Percentiles rank a stretch among this genome's conserved stretches.
Conservation (phyloP, 2,888 invertebrate genomes). For the Brassicogethes aeneus region DNA sequence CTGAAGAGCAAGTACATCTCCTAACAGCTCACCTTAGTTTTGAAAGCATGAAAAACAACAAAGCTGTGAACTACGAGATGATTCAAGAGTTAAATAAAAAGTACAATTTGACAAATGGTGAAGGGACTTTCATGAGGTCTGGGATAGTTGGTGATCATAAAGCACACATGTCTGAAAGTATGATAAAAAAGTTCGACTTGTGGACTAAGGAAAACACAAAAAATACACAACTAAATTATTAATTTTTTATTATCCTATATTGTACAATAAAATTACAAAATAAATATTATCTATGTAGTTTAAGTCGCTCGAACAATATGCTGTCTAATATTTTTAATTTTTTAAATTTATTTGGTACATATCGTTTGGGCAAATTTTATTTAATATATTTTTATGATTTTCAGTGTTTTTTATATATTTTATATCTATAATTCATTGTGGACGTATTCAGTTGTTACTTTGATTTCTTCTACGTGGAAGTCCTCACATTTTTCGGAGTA, state of each 20-base stretch:
- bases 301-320: slow-evolving; percentile 8
- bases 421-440: slow-evolving; percentile 65
- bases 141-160: slow-evolving; percentile 40
- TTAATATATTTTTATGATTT: background rate
- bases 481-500: slow-evolving; percentile 66
- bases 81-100: slow-evolving; percentile 33
- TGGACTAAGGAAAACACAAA: slow-evolving; percentile 57
- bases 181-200: slow-evolving; percentile 61
- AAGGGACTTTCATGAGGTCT: slow-evolving; percentile 42
- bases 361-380: slow-evolving; percentile 1
- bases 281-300: slow-evolving; percentile 5
- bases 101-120: slow-evolving; percentile 30
- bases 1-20: slow-evolving; percentile 19
- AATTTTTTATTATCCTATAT: slow-evolving; percentile 7
- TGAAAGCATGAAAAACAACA: slow-evolving; percentile 48
- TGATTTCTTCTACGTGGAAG: slow-evolving; percentile 74
- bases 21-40: slow-evolving; percentile 29
- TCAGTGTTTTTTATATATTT: too few species aligned
- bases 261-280: slow-evolving; percentile 8
- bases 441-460: slow-evolving; percentile 72
- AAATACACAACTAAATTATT: slow-evolving; percentile 42
- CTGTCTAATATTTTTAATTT: too few species aligned
- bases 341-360: too few species aligned
- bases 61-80: slow-evolving; percentile 46
- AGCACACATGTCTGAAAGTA: slow-evolving; percentile 57